phyloP scores from a whole-genome alignment of 2,888 invertebrate species.

The Pseudeuparius sepicola region DNA sequence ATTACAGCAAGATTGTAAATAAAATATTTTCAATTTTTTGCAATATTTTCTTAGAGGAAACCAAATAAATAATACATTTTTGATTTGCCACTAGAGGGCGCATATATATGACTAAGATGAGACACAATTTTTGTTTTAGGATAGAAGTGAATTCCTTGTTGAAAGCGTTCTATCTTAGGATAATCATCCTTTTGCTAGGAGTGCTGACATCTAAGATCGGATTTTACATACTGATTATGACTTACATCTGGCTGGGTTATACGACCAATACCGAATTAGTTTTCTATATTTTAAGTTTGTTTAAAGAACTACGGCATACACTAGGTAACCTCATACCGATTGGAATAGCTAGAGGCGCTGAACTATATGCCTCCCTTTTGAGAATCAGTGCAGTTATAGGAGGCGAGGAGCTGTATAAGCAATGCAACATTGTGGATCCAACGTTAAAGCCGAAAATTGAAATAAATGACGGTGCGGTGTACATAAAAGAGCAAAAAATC shows the following conservation, averaged over 20 bases:
- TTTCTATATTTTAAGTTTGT: constrained; percentile 84
- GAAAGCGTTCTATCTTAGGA: constrained; percentile 31
- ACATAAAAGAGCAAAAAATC: constrained; percentile 29
- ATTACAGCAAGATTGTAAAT: no score
- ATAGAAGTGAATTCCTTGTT: constrained; percentile 52
- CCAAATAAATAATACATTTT: no score
- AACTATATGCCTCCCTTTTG: constrained; percentile 63
- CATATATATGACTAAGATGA: no score
- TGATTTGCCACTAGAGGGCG: no score
- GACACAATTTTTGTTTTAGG: constrained; percentile 39
- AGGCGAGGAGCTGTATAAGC: constrained; percentile 62
- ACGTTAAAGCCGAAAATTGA: constrained; percentile 23
- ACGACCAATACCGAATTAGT: constrained; percentile 72
- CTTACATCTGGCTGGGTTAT: constrained; percentile 59
- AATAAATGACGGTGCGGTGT: constrained; percentile 24
- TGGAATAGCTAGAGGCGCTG: constrained; percentile 70
- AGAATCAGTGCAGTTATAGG: constrained; percentile 52
- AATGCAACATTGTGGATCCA: constrained; percentile 17
- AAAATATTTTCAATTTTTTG: no score
- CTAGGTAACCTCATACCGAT: constrained; percentile 86
- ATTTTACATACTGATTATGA: constrained; percentile 36
- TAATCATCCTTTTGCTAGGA: constrained; percentile 29
- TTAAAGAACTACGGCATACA: constrained; percentile 73
- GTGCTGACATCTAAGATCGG: constrained; percentile 31
- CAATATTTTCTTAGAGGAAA: no score